Percentiles rank a stretch among this genome's conserved stretches.
These are phyloP conservation scores for Theristicus caerulescens DNA, from an alignment of 2,113 vertebrate species.

Conservation along the genomic window DNA sequence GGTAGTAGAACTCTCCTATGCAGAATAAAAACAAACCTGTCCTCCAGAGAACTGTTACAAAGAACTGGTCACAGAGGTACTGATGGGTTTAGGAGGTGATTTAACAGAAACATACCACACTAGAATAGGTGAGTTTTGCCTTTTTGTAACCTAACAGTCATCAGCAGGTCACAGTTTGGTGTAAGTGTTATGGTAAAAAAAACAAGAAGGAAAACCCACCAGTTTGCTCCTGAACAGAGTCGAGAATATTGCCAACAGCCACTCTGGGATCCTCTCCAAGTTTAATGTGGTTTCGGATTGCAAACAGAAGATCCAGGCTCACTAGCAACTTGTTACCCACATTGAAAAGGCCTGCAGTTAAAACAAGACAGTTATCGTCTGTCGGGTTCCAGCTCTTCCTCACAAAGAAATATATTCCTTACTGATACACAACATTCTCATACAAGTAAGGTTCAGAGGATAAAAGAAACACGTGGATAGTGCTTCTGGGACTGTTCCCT, in stretches of 20 bases:
- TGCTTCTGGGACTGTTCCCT: background rate
- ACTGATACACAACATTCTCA: background rate
- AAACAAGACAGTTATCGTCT: background rate
- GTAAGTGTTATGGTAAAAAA: background rate
- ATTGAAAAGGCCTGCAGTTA: constrained; percentile 90
- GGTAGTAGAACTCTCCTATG: background rate
- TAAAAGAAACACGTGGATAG: background rate
- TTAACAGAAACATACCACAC: background rate
- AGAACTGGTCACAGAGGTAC: background rate
- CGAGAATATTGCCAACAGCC: constrained; percentile 75
- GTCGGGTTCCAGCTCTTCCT: background rate
- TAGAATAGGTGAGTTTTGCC: background rate
- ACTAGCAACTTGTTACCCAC: constrained; percentile 92
- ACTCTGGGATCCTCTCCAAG: constrained; percentile 85
- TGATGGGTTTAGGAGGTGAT: background rate
- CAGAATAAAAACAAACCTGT: background rate
- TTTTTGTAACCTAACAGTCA: background rate
- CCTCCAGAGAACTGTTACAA: background rate
- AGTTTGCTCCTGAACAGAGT: constrained; percentile 84
- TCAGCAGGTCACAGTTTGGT: background rate
- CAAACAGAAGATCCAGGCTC: constrained; percentile 93
- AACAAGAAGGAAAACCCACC: constrained; percentile 66
- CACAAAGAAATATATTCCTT: background rate
- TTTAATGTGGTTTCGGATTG: constrained; percentile 86
- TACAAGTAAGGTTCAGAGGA: rapidly evolving